Percentiles rank a stretch among this genome's conserved stretches.
These are phyloP conservation scores for Strigamia maritima DNA, from an alignment of 2,888 invertebrate genomes.

Conservation along the genomic window DNA sequence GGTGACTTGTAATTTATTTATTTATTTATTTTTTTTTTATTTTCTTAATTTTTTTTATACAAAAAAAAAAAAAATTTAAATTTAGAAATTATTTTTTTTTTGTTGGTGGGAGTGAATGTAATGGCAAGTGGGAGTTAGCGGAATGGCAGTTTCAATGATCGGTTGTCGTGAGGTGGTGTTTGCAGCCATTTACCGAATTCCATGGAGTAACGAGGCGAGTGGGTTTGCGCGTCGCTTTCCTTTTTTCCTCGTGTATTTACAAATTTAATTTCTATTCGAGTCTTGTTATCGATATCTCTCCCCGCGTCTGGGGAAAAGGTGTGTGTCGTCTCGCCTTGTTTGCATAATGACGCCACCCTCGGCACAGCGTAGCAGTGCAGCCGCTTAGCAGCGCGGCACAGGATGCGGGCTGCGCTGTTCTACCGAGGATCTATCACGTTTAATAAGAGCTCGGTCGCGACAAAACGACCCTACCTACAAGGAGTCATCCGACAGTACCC, in stretches of 20 bases:
- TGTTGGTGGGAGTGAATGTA: background rate
- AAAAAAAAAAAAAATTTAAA: too few relatives aligned
- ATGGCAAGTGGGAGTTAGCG: background rate
- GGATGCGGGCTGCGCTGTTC: background rate
- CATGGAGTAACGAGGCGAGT: background rate
- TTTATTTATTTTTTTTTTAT: too few relatives aligned
- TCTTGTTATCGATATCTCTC: slow-evolving; percentile 19
- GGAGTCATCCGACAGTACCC: background rate
- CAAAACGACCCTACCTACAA: background rate
- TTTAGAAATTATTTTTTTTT: too few relatives aligned
- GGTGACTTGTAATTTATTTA: background rate
- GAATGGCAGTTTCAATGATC: background rate
- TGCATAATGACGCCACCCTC: slow-evolving; percentile 6
- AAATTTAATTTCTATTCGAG: slow-evolving; percentile 28
- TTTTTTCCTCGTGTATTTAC: slow-evolving; percentile 12
- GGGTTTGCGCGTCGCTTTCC: background rate
- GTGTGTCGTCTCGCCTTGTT: slow-evolving; percentile 10
- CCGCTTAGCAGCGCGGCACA: background rate
- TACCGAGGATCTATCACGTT: slow-evolving; percentile 1
- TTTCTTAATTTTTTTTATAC: too few relatives aligned
- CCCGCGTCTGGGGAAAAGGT: slow-evolving; percentile 8
- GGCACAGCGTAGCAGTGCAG: background rate
- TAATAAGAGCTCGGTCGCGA: slow-evolving; percentile 26
- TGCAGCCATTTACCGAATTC: slow-evolving; percentile 7
- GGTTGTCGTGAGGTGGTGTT: background rate